These are phyloP conservation scores for Tanytarsus gracilentus DNA, from an alignment of 2,888 invertebrate species.

Conservation along the genomic window DNA sequence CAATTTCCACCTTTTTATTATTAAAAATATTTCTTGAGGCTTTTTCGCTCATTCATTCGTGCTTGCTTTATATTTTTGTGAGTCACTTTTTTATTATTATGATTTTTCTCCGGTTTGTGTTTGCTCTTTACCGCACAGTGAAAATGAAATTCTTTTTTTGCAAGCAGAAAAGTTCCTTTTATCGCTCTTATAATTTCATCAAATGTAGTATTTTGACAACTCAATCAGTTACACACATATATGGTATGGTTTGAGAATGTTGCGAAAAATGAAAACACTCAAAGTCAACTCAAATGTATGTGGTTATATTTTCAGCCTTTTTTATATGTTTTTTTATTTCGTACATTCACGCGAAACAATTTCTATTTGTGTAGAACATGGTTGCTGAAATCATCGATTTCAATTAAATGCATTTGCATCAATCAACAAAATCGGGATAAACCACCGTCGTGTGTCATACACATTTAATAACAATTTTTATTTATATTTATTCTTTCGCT, in stretches of 20 bases:
- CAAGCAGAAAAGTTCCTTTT: neutral
- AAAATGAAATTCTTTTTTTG: neutral
- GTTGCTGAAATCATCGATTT: too few species aligned
- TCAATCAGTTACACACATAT: neutral
- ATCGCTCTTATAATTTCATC: neutral
- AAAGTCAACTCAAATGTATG: neutral
- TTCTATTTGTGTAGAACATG: too few species aligned
- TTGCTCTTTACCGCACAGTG: neutral
- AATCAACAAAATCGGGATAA: too few species aligned
- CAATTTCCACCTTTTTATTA: neutral
- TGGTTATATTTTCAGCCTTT: neutral
- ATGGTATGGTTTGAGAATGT: neutral
- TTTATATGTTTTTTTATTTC: too few species aligned
- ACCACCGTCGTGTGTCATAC: neutral
- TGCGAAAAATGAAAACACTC: neutral
- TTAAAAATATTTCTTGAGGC: neutral
- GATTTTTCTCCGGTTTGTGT: neutral
- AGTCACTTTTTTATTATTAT: neutral
- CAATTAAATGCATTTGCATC: too few species aligned
- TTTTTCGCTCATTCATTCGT: neutral
- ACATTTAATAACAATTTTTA: conserved; percentile 25
- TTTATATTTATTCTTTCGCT: neutral
- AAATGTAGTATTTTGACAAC: neutral
- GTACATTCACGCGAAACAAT: too few species aligned
- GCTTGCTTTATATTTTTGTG: too few species aligned